Conservation (phyloP, 2,888 invertebrate species). For the Cephus runcator region DNA sequence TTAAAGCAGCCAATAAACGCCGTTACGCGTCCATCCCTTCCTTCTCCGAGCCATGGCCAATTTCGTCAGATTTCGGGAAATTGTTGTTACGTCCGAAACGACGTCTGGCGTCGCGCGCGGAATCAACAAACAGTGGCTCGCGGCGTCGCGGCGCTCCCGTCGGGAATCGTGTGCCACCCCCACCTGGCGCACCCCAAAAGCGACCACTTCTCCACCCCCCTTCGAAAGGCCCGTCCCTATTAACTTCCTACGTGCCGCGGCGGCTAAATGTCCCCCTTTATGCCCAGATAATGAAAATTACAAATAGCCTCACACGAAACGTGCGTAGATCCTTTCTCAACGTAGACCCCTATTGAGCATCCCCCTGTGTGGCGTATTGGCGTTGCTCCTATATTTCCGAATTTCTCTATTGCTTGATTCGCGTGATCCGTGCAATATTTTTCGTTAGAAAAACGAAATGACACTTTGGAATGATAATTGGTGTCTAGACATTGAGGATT, state of each 20-base stretch:
- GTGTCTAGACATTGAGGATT: neutral
- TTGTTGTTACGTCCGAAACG: slow-evolving; percentile 62
- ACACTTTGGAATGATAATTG: neutral
- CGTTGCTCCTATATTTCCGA: neutral
- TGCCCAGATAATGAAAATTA: slow-evolving; percentile 65
- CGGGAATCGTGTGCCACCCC: slow-evolving; percentile 22
- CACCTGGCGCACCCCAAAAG: slow-evolving; percentile 28
- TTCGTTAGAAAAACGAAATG: neutral
- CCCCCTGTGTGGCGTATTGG: neutral
- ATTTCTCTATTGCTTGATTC: neutral
- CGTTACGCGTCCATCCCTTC: slow-evolving; percentile 50
- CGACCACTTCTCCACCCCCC: slow-evolving; percentile 22
- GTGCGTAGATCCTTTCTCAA: slow-evolving; percentile 32
- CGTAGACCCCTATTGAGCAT: neutral
- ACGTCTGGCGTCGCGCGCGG: slow-evolving; percentile 49
- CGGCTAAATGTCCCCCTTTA: slow-evolving; percentile 61
- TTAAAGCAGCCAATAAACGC: slow-evolving; percentile 66
- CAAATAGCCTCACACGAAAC: slow-evolving; percentile 57
- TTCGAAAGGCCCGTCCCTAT: slow-evolving; percentile 48
- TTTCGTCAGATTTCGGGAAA: slow-evolving; percentile 66
- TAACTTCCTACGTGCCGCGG: slow-evolving; percentile 62
- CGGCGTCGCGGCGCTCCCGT: slow-evolving; percentile 9
- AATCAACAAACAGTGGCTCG: slow-evolving; percentile 54
- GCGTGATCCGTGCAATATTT: neutral
- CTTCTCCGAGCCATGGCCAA: slow-evolving; percentile 48